These are phyloP conservation scores for Eristalis intricaria DNA, from an alignment of 2,888 invertebrate species.

Conservation along the genomic window DNA sequence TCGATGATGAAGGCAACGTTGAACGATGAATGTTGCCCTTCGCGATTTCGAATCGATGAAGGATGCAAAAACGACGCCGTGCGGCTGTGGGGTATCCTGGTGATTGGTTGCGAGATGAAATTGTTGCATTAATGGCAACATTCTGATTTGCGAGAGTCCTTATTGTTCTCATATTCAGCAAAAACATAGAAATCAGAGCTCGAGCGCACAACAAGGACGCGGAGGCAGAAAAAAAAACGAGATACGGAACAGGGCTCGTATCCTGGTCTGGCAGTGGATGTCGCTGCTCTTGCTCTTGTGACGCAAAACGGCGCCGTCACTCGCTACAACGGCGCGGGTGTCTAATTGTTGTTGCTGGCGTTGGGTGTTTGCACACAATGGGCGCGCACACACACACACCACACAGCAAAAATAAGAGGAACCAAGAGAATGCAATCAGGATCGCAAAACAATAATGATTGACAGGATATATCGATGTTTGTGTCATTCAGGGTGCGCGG, in stretches of 20 bases:
- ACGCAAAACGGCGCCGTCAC: conserved; percentile 64
- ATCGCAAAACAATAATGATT: conserved; percentile 71
- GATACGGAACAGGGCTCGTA: not conserved
- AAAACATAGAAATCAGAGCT: conserved; percentile 49
- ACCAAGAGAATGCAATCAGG: conserved; percentile 63
- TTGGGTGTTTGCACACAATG: conserved; percentile 22
- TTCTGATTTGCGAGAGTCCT: conserved; percentile 71
- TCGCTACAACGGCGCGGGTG: conserved; percentile 2
- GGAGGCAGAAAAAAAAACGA: not conserved
- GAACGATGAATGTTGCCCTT: conserved; percentile 64
- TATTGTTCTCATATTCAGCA: conserved; percentile 67
- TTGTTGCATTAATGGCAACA: conserved; percentile 72
- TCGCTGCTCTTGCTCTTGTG: conserved; percentile 35
- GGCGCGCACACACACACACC: conserved; percentile 8
- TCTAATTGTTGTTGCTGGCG: not conserved
- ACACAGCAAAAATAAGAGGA: not conserved
- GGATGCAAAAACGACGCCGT: conserved; percentile 12
- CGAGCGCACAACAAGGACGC: conserved; percentile 7
- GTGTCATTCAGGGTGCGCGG: conserved; percentile 25
- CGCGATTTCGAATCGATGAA: conserved; percentile 63
- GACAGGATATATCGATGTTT: conserved; percentile 71
- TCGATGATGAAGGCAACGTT: conserved; percentile 64
- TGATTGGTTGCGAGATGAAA: conserved; percentile 70
- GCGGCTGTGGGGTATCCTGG: conserved; percentile 6
- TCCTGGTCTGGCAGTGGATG: conserved; percentile 9